Percentiles rank a stretch among this genome's conserved stretches.
These are phyloP conservation scores for Dysmachus trigonus DNA, from an alignment of 2,888 invertebrate species.

Conservation along the genomic window DNA sequence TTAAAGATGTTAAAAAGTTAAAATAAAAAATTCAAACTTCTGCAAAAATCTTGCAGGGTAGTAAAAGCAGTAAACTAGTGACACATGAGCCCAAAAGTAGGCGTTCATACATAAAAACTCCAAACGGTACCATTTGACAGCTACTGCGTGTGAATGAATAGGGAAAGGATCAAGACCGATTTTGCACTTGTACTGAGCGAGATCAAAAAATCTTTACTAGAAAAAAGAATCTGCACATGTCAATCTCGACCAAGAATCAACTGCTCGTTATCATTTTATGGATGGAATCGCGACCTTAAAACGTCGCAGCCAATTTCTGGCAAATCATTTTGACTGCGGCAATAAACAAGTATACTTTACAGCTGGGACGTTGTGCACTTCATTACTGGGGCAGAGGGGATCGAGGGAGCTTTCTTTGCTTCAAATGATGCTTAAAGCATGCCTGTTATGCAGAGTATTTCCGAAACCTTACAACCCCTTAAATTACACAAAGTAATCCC, in stretches of 20 bases:
- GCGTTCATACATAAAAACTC: no score
- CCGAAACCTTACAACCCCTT: conserved; percentile 2
- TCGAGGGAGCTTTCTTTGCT: neutral
- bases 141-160: no score
- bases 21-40: no score
- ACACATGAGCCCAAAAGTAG: no score
- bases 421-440: neutral
- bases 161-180: no score
- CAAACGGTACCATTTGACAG: no score
- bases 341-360: neutral
- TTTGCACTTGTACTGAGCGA: neutral
- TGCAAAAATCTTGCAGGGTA: no score
- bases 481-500: conserved; percentile 23
- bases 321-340: conserved; percentile 9
- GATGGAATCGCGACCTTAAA: neutral
- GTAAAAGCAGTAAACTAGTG: no score
- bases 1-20: no score
- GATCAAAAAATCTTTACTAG: neutral
- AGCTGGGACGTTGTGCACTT: neutral
- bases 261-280: neutral
- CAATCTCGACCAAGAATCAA: neutral
- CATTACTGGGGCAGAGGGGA: neutral
- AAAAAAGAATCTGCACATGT: neutral
- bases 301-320: neutral
- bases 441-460: neutral